A percentile compares a stretch with the other conserved stretches of the same genome.
These are phyloP conservation scores for Tipula lateralis DNA, from an alignment of 2,888 invertebrate genomes.

Conservation along the genomic window DNA sequence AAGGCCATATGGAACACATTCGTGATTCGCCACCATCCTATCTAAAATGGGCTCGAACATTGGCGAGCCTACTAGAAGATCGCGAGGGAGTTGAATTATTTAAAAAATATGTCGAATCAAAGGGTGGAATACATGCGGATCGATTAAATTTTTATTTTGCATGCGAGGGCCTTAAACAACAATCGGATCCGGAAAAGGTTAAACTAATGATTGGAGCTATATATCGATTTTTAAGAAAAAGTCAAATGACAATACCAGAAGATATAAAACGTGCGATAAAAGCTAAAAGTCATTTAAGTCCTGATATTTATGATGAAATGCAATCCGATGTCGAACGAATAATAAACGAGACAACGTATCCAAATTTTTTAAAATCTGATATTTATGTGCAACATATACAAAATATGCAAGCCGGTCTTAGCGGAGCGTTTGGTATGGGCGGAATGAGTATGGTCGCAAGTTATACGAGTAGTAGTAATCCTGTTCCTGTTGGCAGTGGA, in stretches of 20 bases:
- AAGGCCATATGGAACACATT: conserved; percentile 45
- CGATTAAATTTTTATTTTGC: conserved; percentile 92
- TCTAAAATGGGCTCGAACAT: conserved; percentile 82
- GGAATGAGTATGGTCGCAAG: not conserved
- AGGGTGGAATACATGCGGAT: conserved; percentile 72
- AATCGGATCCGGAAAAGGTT: conserved; percentile 65
- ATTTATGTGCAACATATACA: conserved; percentile 65
- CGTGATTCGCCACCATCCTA: conserved; percentile 62
- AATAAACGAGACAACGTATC: conserved; percentile 84
- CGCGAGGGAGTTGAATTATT: conserved; percentile 85
- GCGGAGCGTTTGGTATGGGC: not conserved
- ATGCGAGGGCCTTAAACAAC: conserved; percentile 79
- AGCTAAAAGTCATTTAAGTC: conserved; percentile 62
- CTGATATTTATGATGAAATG: conserved; percentile 79
- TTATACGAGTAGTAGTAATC: not conserved
- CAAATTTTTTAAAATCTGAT: conserved; percentile 88
- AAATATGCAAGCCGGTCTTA: conserved; percentile 33
- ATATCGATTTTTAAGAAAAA: conserved; percentile 78
- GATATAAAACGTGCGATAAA: conserved; percentile 74
- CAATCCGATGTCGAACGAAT: conserved; percentile 73
- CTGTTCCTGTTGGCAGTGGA: not conserved
- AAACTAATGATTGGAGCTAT: conserved; percentile 76
- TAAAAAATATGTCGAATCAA: conserved; percentile 73
- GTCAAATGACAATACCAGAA: conserved; percentile 75
- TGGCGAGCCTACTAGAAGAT: conserved; percentile 81